Conservation (phyloP, 2,888 invertebrate species). For the Epinotia ramella region DNA sequence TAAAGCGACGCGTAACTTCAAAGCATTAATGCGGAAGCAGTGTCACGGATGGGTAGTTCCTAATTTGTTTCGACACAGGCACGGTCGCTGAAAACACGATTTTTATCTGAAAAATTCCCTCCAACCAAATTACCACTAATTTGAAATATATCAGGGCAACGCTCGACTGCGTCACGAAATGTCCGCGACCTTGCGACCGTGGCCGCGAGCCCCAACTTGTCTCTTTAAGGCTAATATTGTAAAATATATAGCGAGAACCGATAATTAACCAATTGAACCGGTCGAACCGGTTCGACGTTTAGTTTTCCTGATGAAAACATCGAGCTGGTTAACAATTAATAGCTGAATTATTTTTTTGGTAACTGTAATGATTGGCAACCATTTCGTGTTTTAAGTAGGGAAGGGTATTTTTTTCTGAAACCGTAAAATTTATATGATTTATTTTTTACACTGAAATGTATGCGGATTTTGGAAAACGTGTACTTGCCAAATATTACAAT, state of each 20-base stretch:
- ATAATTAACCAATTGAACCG: conserved; percentile 22
- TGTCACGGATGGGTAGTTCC: conserved; percentile 33
- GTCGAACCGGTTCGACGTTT: background rate
- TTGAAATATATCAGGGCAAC: conserved; percentile 36
- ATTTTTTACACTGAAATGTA: background rate
- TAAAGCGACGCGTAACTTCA: background rate
- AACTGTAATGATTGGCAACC: conserved; percentile 6
- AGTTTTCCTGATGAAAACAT: background rate
- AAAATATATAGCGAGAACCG: conserved; percentile 27
- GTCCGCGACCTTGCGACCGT: conserved; percentile 37
- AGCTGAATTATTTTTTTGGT: background rate
- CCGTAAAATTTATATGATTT: background rate
- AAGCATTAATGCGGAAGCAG: background rate
- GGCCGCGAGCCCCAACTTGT: conserved; percentile 20
- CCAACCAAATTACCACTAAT: conserved; percentile 36
- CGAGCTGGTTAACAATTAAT: conserved; percentile 1
- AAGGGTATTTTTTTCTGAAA: background rate
- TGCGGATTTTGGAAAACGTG: background rate
- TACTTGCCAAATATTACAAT: background rate
- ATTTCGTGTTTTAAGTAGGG: background rate
- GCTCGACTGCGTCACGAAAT: conserved; percentile 28
- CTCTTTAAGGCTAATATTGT: conserved; percentile 11
- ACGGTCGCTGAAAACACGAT: conserved; percentile 19
- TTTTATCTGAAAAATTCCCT: conserved; percentile 38
- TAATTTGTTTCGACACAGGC: conserved; percentile 37